Base-by-base conservation (phyloP, 2,888 invertebrate genomes). In the Lacanobia oleracea region DNA sequence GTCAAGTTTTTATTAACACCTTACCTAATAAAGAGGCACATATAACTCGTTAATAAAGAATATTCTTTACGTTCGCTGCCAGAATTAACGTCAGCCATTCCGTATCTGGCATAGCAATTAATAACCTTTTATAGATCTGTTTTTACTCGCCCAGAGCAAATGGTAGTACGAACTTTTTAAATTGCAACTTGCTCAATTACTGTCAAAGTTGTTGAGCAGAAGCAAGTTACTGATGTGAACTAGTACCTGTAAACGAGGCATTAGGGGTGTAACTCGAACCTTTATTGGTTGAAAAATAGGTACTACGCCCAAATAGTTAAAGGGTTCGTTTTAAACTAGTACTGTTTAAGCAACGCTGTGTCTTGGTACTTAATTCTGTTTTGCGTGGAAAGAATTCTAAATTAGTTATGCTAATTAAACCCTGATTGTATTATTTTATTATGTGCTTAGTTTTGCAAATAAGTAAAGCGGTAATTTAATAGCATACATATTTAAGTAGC, bases 101-200 rank as follows among this genome's bases (percentile, higher is more conserved):
- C 48, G 53, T 62, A 72, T 72, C 64, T 67, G 62, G 51, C 40
- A 12, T 33, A 67, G 61, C 67, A 75, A 75, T 74, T 70, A 82
- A 81, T 78, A 68, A 84, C 72, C 72, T 78, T 81, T 72, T 63
- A 82, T 75, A 63, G 74, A 81, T 82, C 72, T 84, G 74, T 81
- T 84, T 77, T 76, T 75, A 65, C 63, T 67, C 51, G 59, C 37
- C 56, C 50, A 54, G 51, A 60, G 59, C 51, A 45, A 81, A 51
- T 37, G 59, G 51, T 64, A 71, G 45, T 43, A 51, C 18, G 45
- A 75, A 82, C 67, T 81, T 84, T 82, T 84, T 75, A 75, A 79
- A 84, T 73, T 71, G 61, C 40, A 81, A 78, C 72, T 84, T 82
- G 68, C 65, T 78, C 84, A 78, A 84, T 75, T 81, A 84, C 70